Conservation (phyloP, 2,888 invertebrate genomes). For the Netelia melanura region DNA sequence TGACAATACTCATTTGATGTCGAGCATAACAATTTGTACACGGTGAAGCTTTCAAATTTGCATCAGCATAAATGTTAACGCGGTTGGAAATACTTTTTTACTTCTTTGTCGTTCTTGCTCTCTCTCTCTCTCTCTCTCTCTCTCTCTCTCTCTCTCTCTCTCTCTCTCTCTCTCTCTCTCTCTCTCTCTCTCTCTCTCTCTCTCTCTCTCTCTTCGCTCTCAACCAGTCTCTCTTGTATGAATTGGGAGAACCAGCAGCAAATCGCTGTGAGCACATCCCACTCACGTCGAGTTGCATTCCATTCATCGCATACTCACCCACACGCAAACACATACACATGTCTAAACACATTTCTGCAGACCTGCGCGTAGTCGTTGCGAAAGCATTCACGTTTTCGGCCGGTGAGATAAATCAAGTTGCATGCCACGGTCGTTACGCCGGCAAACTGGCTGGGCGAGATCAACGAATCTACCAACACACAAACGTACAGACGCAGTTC, state of each 20-base stretch:
- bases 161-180: too few species aligned
- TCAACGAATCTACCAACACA: background rate
- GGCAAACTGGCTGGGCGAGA: slow-evolving; percentile 31
- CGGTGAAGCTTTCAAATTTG: background rate
- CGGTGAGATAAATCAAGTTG: slow-evolving; percentile 46
- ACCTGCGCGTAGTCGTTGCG: slow-evolving; percentile 6
- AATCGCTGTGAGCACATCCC: slow-evolving; percentile 18
- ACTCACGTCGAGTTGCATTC: slow-evolving; percentile 38
- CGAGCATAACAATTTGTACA: too few species aligned
- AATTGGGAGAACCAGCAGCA: background rate
- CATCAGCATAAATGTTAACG: background rate
- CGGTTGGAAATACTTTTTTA: background rate
- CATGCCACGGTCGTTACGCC: slow-evolving; percentile 46
- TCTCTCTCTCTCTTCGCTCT: background rate
- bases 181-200: background rate
- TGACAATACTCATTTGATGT: too few species aligned
- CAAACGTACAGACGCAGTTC: background rate
- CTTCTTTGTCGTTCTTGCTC: background rate
- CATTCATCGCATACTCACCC: background rate
- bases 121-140: background rate
- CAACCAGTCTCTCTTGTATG: too few species aligned
- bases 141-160: background rate
- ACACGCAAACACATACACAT: background rate
- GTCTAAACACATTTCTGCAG: background rate
- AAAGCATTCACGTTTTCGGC: slow-evolving; percentile 55